Conservation (phyloP, 2,888 invertebrate genomes). For the Taphrorychus bicolor region DNA sequence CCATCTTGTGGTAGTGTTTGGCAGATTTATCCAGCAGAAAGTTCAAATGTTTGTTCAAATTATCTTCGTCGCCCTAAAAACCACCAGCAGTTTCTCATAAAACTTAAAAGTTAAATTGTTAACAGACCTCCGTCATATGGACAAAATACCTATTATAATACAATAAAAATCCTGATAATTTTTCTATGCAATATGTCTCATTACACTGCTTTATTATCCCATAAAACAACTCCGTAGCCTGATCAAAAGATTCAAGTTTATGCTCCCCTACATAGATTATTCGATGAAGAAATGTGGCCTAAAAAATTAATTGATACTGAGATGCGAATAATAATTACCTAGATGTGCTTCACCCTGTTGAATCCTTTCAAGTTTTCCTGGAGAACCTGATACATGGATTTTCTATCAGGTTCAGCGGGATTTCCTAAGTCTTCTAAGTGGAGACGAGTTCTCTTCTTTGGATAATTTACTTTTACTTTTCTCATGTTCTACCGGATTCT, state of each 20-base stretch:
- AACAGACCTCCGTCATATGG: slow-evolving; percentile 61
- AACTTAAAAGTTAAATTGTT: neutral
- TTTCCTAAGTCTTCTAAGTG: slow-evolving; percentile 33
- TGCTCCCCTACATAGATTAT: slow-evolving; percentile 48
- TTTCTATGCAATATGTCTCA: slow-evolving; percentile 60
- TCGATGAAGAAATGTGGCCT: slow-evolving; percentile 48
- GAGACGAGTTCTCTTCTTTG: slow-evolving; percentile 35
- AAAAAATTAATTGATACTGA: slow-evolving; percentile 2
- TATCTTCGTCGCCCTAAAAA: slow-evolving; percentile 46
- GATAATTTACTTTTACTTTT: slow-evolving; percentile 38
- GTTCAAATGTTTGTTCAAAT: slow-evolving; percentile 41
- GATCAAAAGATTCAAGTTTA: slow-evolving; percentile 29
- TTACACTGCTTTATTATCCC: slow-evolving; percentile 53
- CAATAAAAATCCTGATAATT: slow-evolving; percentile 61
- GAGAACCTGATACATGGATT: slow-evolving; percentile 45
- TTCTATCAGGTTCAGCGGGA: slow-evolving; percentile 42
- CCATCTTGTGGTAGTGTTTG: slow-evolving; percentile 11
- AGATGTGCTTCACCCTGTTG: slow-evolving; percentile 41
- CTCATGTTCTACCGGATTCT: too few relatives aligned
- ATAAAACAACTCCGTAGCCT: slow-evolving; percentile 23
- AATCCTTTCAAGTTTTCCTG: slow-evolving; percentile 45
- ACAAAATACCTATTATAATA: slow-evolving; percentile 64
- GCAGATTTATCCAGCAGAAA: slow-evolving; percentile 25
- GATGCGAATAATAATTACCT: slow-evolving; percentile 11
- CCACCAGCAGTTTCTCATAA: neutral